Conservation (phyloP, 2,888 invertebrate genomes). For the Arctia plantaginis region DNA sequence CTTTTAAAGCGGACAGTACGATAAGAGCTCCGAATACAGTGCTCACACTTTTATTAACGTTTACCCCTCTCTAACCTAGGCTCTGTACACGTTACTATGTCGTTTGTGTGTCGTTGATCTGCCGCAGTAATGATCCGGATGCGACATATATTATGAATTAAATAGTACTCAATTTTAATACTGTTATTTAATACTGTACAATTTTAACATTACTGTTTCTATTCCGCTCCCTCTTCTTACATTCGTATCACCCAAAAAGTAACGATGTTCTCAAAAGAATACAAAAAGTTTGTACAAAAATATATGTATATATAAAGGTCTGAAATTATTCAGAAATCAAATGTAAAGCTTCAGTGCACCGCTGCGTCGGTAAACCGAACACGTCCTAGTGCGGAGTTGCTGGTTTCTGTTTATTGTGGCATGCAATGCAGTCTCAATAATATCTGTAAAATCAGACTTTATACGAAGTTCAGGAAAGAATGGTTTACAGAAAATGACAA, state of each 20-base stretch:
- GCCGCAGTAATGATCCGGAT: too few species aligned
- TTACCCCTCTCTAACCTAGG: too few species aligned
- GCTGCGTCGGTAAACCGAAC: slow-evolving; percentile 27
- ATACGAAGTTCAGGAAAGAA: background rate
- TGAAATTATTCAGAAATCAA: slow-evolving; percentile 34
- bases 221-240: background rate
- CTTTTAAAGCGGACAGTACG: too few species aligned
- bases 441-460: slow-evolving; percentile 28
- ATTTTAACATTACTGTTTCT: too few species aligned
- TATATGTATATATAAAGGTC: background rate
- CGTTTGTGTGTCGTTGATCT: too few species aligned
- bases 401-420: slow-evolving; percentile 33
- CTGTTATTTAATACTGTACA: too few species aligned
- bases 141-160: too few species aligned
- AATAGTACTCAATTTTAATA: too few species aligned
- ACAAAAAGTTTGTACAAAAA: background rate
- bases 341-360: slow-evolving; percentile 16
- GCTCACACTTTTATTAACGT: too few species aligned
- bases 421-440: slow-evolving; percentile 45
- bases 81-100: too few species aligned
- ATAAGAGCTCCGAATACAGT: too few species aligned
- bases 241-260: background rate
- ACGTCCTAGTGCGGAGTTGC: slow-evolving; percentile 36
- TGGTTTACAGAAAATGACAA: too few species aligned
- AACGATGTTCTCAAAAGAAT: background rate